phyloP scores from a whole-genome alignment of 2,888 invertebrate species.

The Cephonodes hylas region DNA sequence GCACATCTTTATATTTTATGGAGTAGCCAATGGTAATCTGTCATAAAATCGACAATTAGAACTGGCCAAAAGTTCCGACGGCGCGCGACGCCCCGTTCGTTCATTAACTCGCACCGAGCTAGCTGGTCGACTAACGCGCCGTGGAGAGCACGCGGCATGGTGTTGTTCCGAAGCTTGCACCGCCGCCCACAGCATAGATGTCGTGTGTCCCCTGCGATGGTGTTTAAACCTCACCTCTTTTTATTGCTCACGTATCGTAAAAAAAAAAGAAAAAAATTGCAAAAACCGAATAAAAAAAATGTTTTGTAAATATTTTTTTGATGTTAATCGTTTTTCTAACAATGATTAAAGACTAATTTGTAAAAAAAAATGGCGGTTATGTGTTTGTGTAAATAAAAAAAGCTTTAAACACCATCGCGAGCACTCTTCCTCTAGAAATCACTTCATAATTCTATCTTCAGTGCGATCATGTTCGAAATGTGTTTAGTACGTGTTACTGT shows the following conservation, averaged over 20 bases:
- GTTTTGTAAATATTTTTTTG: too few relatives aligned
- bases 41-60: not conserved
- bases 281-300: too few relatives aligned
- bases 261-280: not conserved
- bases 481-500: conserved; percentile 6
- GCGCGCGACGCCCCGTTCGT: not conserved
- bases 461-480: not conserved
- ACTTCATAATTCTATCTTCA: not conserved
- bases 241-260: not conserved
- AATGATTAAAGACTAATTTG: too few relatives aligned
- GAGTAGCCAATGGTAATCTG: not conserved
- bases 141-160: conserved; percentile 6
- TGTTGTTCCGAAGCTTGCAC: conserved; percentile 3
- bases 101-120: conserved; percentile 2
- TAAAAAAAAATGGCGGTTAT: not conserved
- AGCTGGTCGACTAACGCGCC: conserved; percentile 6
- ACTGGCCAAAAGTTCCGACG: not conserved
- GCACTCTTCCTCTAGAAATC: not conserved
- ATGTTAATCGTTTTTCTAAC: too few relatives aligned
- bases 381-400: not conserved
- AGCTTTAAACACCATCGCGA: conserved; percentile 12
- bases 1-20: not conserved
- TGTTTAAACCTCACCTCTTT: not conserved
- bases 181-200: not conserved
- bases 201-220: not conserved